Evolutionary conservation across 2,888 invertebrate genomes (phyloP).

Genomic region (Punctoribates punctum): DNA sequence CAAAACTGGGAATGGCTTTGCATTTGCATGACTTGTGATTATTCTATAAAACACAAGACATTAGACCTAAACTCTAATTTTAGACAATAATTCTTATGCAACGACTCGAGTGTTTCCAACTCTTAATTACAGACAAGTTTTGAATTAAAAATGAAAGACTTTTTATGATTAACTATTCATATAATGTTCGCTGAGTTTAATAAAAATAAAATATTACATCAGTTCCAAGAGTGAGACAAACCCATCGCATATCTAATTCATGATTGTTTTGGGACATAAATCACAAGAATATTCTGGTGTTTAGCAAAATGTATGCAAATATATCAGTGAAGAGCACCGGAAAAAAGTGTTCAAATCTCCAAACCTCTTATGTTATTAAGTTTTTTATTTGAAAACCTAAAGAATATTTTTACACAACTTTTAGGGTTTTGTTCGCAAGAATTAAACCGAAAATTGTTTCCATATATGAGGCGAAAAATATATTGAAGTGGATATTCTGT

Average conservation of each 20-base stretch:
- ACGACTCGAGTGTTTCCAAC: neutral
- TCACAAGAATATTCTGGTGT: neutral
- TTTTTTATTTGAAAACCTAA: neutral
- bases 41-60: no score
- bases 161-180: neutral
- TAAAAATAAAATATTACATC: neutral
- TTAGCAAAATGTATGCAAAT: neutral
- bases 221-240: neutral
- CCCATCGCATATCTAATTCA: neutral
- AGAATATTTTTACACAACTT: neutral
- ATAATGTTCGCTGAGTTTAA: neutral
- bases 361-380: constrained; percentile 18
- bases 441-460: neutral
- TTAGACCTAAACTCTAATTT: no score
- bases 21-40: neutral
- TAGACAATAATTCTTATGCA: no score
- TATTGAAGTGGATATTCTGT: no score
- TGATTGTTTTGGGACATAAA: constrained; percentile 9
- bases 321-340: neutral
- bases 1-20: neutral
- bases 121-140: neutral
- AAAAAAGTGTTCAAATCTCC: neutral
- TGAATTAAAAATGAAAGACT: constrained; percentile 7
- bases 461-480: neutral
- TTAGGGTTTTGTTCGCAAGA: neutral